Percentiles rank a stretch among this genome's conserved stretches.
phyloP scores from a whole-genome alignment of 2,888 invertebrate species.

The Cantharis lateralis region DNA sequence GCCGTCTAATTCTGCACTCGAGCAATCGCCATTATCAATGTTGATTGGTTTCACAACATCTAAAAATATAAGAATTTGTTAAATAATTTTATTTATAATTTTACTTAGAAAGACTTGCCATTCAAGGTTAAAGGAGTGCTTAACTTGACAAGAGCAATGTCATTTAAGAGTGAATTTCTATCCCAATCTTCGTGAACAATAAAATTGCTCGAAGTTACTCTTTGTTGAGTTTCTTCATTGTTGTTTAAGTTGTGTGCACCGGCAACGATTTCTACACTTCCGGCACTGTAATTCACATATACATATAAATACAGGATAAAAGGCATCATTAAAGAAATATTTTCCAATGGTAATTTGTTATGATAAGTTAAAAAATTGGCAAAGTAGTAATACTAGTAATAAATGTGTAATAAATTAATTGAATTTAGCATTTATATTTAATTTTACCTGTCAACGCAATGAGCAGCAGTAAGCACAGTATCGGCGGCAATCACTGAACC shows the following conservation, averaged over 20 bases:
- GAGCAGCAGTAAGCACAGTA: slow-evolving; percentile 61
- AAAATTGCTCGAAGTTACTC: slow-evolving; percentile 34
- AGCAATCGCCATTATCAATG: slow-evolving; percentile 30
- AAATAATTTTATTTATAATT: neutral
- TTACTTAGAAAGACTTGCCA: neutral
- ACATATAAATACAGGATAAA: neutral
- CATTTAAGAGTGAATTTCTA: slow-evolving; percentile 47
- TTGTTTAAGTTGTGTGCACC: slow-evolving; percentile 44
- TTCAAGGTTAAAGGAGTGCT: slow-evolving; percentile 41
- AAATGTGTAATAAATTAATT: too few species aligned
- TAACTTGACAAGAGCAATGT: slow-evolving; percentile 56
- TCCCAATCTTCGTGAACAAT: slow-evolving; percentile 49
- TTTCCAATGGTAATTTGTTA: too few species aligned
- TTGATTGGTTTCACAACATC: slow-evolving; percentile 31
- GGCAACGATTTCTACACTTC: slow-evolving; percentile 32
- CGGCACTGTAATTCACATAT: slow-evolving; percentile 1
- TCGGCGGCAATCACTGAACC: slow-evolving; percentile 56
- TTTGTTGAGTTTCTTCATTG: slow-evolving; percentile 45
- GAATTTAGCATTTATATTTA: neutral
- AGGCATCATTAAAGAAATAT: neutral
- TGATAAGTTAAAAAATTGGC: too few species aligned
- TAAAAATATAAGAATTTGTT: slow-evolving; percentile 2
- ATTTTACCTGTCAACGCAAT: slow-evolving; percentile 57
- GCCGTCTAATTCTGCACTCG: slow-evolving; percentile 48
- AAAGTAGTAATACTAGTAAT: too few species aligned